A percentile compares a stretch with the other conserved stretches of the same genome.
Conservation (phyloP, 2,797 vertebrate genomes). For the Meda fulgida region DNA sequence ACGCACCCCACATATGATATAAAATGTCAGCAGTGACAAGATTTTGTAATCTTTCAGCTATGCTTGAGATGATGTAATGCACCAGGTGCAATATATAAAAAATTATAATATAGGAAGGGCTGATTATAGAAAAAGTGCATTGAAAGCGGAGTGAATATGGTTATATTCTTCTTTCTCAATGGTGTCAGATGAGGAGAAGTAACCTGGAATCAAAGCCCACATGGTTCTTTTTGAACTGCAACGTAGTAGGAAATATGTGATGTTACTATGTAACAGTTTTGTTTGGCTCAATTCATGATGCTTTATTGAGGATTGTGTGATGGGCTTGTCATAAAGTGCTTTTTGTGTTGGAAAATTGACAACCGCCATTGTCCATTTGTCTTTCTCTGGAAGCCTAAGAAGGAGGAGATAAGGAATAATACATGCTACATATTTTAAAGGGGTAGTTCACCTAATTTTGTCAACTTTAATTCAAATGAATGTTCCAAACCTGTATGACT, state of each 20-base stretch:
- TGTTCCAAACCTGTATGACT: neutral
- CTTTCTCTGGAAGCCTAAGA: neutral
- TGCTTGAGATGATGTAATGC: constrained; percentile 43
- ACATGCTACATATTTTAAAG: neutral
- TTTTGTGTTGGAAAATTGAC: neutral
- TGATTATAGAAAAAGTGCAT: neutral
- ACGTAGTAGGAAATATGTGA: neutral
- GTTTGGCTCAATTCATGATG: neutral
- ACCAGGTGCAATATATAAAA: constrained; percentile 8
- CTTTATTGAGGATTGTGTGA: neutral
- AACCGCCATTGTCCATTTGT: neutral
- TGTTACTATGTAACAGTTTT: neutral
- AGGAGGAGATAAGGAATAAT: neutral
- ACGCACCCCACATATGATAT: constrained; percentile 64
- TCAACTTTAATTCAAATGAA: neutral
- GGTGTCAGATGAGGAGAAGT: neutral
- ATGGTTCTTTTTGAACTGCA: neutral
- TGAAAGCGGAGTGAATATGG: neutral
- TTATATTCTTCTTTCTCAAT: neutral
- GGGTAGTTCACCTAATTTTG: neutral
- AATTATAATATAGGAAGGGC: constrained; percentile 14
- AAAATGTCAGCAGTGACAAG: constrained; percentile 33
- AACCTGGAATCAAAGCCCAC: neutral
- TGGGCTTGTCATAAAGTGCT: neutral
- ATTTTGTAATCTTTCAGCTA: constrained; percentile 7